A percentile compares a stretch with the other conserved stretches of the same genome.
These are phyloP conservation scores for Gopherus evgoodei DNA, from an alignment of 2,113 vertebrate genomes.

Conservation along the genomic window DNA sequence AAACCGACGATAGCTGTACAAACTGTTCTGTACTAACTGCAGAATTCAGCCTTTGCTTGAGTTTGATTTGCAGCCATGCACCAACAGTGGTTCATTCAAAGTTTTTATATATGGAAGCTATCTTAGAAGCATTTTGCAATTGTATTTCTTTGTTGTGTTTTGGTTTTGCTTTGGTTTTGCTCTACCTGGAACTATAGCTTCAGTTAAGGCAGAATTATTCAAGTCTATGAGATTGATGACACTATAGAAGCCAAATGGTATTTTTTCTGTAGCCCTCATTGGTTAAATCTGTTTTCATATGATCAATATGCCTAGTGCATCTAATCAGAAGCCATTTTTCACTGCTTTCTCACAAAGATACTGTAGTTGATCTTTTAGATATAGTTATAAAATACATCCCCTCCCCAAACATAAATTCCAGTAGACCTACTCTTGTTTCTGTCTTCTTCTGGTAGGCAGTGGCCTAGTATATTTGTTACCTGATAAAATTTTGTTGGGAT, in stretches of 20 bases:
- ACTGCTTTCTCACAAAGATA: constrained; percentile 1
- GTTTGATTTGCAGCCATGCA: neutral
- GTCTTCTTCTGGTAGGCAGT: neutral
- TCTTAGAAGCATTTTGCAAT: constrained; percentile 33
- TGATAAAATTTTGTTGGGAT: neutral
- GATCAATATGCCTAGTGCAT: neutral
- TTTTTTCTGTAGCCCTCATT: constrained; percentile 17
- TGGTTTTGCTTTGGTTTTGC: neutral
- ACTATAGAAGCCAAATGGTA: neutral
- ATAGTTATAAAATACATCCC: neutral
- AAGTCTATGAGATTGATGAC: neutral
- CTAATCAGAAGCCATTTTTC: constrained; percentile 25
- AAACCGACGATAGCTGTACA: neutral
- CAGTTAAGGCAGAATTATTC: constrained; percentile 30
- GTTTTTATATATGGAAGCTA: constrained; percentile 7
- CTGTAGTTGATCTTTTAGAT: neutral
- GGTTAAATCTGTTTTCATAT: neutral
- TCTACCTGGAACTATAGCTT: neutral
- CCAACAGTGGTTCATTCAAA: constrained; percentile 2
- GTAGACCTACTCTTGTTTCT: neutral
- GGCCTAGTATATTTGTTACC: neutral
- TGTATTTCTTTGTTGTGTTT: constrained; percentile 20
- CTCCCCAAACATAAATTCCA: neutral
- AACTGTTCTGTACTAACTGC: neutral
- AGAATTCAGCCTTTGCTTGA: neutral